phyloP scores from a whole-genome alignment of 2,797 vertebrate species.

The Halcyon chelicuti region DNA sequence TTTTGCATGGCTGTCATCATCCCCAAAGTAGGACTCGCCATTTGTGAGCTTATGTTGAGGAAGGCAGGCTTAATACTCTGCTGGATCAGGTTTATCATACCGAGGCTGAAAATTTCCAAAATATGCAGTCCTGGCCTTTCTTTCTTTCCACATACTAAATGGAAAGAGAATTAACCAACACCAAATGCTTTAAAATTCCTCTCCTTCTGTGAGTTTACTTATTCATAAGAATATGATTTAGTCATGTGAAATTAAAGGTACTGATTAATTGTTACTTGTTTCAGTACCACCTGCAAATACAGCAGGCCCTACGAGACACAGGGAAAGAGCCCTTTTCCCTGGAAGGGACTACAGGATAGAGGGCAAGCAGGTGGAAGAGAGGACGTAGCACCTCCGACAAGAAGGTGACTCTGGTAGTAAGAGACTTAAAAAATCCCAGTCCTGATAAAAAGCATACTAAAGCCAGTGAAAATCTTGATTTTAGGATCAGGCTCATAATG shows the following conservation, averaged over 20 bases:
- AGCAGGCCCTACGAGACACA: not conserved
- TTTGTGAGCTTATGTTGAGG: not conserved
- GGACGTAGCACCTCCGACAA: not conserved
- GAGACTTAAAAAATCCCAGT: not conserved
- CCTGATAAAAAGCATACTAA: not conserved
- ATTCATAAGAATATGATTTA: not conserved
- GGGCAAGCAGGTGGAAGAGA: not conserved
- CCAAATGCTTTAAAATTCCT: not conserved
- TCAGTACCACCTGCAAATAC: not conserved
- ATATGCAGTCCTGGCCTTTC: not conserved
- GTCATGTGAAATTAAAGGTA: not conserved
- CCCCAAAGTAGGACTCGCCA: not conserved
- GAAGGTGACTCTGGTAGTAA: not conserved
- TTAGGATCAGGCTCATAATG: not conserved
- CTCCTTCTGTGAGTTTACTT: not conserved
- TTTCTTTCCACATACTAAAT: not conserved
- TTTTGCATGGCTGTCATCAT: not conserved
- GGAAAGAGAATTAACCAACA: not conserved
- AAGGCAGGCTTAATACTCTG: not conserved
- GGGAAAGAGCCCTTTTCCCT: not conserved
- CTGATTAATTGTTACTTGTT: not conserved
- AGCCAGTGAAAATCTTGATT: not conserved
- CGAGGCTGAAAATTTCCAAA: not conserved
- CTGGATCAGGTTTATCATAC: not conserved
- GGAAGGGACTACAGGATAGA: not conserved